phyloP scores from a whole-genome alignment of 2,888 invertebrate species.

The Netelia virgata region DNA sequence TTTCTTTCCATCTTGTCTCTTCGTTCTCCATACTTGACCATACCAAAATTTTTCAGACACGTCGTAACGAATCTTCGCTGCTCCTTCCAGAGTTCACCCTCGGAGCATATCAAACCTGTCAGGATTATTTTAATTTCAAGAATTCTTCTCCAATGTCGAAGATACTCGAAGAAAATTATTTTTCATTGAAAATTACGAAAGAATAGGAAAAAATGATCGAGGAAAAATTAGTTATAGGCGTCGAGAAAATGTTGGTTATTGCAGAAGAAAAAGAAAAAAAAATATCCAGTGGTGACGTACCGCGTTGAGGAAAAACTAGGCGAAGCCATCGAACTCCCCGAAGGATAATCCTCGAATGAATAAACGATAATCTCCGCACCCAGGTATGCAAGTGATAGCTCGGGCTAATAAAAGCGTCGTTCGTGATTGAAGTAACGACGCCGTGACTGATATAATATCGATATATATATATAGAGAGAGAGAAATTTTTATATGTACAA shows the following conservation, averaged over 20 bases:
- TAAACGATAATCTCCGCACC: constrained; percentile 79
- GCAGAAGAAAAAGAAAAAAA: background rate
- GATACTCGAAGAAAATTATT: background rate
- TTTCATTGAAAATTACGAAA: background rate
- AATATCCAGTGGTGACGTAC: background rate
- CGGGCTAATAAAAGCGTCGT: constrained; percentile 59
- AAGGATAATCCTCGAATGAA: constrained; percentile 83
- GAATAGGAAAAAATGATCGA: background rate
- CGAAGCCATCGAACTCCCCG: constrained; percentile 82
- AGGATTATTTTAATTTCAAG: background rate
- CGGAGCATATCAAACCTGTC: constrained; percentile 93
- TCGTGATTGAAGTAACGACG: constrained; percentile 59
- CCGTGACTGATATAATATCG: constrained; percentile 51
- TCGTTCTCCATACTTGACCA: constrained; percentile 88
- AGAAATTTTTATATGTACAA: constrained; percentile 6
- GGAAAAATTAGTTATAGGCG: background rate
- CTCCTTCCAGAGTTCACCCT: constrained; percentile 93
- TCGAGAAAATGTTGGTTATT: background rate
- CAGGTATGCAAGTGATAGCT: constrained; percentile 63
- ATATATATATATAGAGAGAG: background rate
- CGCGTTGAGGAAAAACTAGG: constrained; percentile 75
- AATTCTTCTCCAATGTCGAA: too few species aligned
- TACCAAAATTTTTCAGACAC: constrained; percentile 91
- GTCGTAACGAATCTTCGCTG: constrained; percentile 91
- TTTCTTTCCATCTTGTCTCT: constrained; percentile 88